Conservation (phyloP, 2,797 vertebrate species). For the Acrocephalus scirpaceus region DNA sequence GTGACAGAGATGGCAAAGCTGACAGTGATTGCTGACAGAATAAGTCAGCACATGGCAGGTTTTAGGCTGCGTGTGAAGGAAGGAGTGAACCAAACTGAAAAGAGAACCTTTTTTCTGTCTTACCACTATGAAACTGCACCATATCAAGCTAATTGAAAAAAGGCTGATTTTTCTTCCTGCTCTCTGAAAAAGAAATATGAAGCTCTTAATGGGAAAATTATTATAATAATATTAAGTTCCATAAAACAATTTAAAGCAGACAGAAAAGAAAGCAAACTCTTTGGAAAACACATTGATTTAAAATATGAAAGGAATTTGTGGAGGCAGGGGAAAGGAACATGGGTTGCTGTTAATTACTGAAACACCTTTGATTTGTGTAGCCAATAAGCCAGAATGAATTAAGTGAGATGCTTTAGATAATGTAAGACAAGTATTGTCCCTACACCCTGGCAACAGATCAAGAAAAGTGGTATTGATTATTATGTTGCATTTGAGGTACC, state of each 20-base stretch:
- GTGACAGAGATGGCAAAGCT: neutral
- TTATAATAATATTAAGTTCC: neutral
- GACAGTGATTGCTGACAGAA: neutral
- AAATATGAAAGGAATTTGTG: neutral
- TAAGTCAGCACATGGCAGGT: neutral
- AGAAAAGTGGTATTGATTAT: neutral
- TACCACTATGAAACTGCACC: neutral
- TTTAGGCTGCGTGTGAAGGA: neutral
- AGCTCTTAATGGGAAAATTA: neutral
- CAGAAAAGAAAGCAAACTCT: neutral
- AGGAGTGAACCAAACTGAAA: neutral
- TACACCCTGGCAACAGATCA: neutral
- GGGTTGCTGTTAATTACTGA: neutral
- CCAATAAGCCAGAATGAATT: neutral
- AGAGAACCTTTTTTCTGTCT: neutral
- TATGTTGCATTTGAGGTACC: neutral
- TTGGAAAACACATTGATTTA: neutral
- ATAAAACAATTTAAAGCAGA: neutral
- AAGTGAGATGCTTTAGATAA: neutral
- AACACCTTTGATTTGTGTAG: neutral
- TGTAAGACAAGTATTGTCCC: neutral
- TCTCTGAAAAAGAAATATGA: neutral
- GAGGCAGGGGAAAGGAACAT: neutral
- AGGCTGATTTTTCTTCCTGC: neutral
- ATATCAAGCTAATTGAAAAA: neutral